Evolutionary conservation across 2,797 vertebrate species (phyloP).

Genomic region (Anas bernieri): DNA sequence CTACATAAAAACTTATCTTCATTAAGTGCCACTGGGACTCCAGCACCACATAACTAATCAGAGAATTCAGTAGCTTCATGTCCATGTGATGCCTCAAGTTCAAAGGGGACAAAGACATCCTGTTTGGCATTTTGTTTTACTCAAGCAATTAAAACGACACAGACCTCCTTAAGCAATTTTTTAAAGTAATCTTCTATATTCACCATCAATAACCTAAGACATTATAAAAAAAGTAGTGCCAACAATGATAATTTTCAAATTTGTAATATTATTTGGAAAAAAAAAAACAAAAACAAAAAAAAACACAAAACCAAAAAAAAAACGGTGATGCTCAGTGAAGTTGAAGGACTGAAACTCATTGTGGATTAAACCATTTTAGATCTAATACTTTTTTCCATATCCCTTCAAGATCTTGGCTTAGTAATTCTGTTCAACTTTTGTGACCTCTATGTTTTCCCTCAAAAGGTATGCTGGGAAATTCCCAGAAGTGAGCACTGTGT

Average conservation of each 20-base stretch:
- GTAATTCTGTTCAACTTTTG: neutral
- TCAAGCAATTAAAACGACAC: constrained; percentile 78
- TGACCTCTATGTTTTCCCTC: neutral
- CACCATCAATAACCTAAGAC: constrained; percentile 21
- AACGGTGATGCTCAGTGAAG: neutral
- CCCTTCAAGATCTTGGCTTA: neutral
- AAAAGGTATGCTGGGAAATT: constrained; percentile 27
- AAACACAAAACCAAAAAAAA: too few relatives aligned
- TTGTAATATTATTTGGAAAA: neutral
- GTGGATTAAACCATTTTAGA: neutral
- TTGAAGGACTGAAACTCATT: neutral
- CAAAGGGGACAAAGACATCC: constrained; percentile 86
- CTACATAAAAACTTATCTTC: constrained; percentile 78
- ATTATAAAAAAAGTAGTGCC: constrained; percentile 37
- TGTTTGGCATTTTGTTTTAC: constrained; percentile 86
- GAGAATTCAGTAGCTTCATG: constrained; percentile 80
- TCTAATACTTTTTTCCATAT: neutral
- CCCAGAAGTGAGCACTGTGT: neutral
- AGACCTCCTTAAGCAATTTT: constrained; percentile 67
- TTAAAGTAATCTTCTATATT: constrained; percentile 50
- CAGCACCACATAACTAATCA: constrained; percentile 79
- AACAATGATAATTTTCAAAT: constrained; percentile 34
- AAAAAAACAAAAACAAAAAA: too few relatives aligned
- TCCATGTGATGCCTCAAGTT: constrained; percentile 89
- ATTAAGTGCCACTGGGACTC: constrained; percentile 77